Conservation (phyloP, 2,113 vertebrate genomes). For the Proteles cristata region DNA sequence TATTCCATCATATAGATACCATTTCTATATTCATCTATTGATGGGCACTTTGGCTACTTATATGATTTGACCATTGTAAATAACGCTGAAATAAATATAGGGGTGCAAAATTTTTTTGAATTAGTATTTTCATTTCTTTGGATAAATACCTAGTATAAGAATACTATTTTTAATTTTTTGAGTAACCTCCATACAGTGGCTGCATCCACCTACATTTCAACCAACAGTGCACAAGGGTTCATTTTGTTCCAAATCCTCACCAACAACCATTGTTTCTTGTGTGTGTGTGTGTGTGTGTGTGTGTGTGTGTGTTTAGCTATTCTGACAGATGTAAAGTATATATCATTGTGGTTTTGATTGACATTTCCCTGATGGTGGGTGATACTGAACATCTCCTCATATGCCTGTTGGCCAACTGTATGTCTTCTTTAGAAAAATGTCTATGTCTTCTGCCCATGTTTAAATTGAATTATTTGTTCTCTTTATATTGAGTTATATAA, state of each 20-base stretch:
- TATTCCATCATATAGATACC: not conserved
- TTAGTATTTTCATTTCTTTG: not conserved
- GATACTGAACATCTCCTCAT: not conserved
- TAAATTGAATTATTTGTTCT: not conserved
- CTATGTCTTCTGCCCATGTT: not conserved
- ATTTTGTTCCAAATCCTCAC: not conserved
- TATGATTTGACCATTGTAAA: not conserved
- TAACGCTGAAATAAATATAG: not conserved
- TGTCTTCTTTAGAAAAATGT: not conserved
- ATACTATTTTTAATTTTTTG: not conserved
- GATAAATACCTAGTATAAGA: not conserved
- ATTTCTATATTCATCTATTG: not conserved
- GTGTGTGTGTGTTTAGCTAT: not conserved
- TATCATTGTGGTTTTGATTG: not conserved
- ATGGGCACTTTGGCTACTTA: not conserved
- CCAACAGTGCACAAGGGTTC: not conserved
- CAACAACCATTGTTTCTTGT: not conserved
- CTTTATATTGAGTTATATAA: not conserved
- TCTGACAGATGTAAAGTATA: not conserved
- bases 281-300: not conserved
- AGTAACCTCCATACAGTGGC: not conserved
- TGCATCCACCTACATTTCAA: not conserved
- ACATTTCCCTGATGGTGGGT: not conserved
- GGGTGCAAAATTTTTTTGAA: not conserved
- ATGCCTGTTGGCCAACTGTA: not conserved